These are phyloP conservation scores for Cetonia aurata DNA, from an alignment of 2,888 invertebrate genomes.

Conservation along the genomic window DNA sequence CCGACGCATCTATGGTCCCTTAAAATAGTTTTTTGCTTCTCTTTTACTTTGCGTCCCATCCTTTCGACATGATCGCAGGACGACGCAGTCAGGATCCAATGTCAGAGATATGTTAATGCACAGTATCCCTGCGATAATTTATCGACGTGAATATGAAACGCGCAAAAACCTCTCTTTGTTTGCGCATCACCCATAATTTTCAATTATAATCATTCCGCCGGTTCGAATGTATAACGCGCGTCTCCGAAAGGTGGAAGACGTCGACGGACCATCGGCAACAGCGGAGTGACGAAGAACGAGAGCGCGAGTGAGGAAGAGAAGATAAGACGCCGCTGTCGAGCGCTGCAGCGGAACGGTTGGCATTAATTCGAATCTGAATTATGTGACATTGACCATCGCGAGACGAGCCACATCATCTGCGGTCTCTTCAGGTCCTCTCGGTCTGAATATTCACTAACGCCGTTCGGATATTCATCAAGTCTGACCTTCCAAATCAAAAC, in stretches of 20 bases:
- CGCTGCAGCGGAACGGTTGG: constrained; percentile 16
- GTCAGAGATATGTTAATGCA: constrained; percentile 38
- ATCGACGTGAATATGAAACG: constrained; percentile 45
- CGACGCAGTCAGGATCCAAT: constrained; percentile 41
- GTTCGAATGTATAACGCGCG: constrained; percentile 45
- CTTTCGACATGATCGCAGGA: constrained; percentile 26
- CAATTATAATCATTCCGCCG: constrained; percentile 48
- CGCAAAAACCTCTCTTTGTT: constrained; percentile 47
- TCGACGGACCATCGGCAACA: too few relatives aligned
- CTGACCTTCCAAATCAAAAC: constrained; percentile 52
- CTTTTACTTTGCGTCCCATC: constrained; percentile 24
- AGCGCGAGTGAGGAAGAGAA: background rate
- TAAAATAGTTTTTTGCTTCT: constrained; percentile 1
- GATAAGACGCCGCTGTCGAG: background rate
- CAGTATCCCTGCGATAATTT: constrained; percentile 41
- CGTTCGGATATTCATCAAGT: constrained; percentile 48
- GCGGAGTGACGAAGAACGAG: background rate
- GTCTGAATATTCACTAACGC: constrained; percentile 44
- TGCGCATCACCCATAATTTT: constrained; percentile 44
- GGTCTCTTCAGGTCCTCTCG: constrained; percentile 17
- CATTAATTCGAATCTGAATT: constrained; percentile 47
- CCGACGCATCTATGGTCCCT: background rate
- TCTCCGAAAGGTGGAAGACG: constrained; percentile 10
- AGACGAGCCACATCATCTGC: constrained; percentile 37
- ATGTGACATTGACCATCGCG: constrained; percentile 47